Evolutionary conservation across 1,140 invertebrate genomes (phyloP), one percentile per base, ranked within the genome.

Genomic region (Campoletis sonorensis): DNA sequence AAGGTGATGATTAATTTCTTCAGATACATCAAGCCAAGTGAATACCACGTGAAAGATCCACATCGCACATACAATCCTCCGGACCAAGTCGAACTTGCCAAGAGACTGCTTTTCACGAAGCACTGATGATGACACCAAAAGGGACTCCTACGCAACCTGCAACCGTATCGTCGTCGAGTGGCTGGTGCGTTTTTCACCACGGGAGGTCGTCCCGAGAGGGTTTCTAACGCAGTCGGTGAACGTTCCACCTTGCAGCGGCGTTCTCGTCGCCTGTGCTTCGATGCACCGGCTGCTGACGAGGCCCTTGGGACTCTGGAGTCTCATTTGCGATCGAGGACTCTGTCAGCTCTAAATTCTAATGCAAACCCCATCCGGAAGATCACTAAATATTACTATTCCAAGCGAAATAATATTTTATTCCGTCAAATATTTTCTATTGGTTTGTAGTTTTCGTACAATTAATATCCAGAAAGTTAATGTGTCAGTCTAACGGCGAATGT

Each of bases 201-300:
- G 71, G 79, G 79, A 75, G 79, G 71, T 76, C 61, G 27, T 72
- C 70, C 58, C 75, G 51, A 73, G 51, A 54, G 67, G 51, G 51
- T 18, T 73, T 64, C 51, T 61, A 73, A 61, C 79, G 21, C 79
- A 75, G 72, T 75, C 72, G 26, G 49, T 75, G 33, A 23, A 8
- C 49, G 23, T 75, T 75, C 37, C 72, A 75, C 72, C 72, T 75
- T 75, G 72, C 72, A n/a, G 13, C 72, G 49, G 13, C 72, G 49
- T 18, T 75, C 49, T 49, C 10, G 37, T 54, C n/a, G 51, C 51
- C n/a, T 23, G 64, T 7, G 11, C 26, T 68, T 15, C 68, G 33
- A 18, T 71, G 71, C 71, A 73, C 71, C 71, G 71, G 40, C 71
- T 73, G 18, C 40, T 26, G 40, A 73, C 40, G 71, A 73, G 71